A percentile compares a stretch with the other conserved stretches of the same genome.
phyloP scores from a whole-genome alignment of 2,888 invertebrate species.

The Himalopsyche kuldschensis region DNA sequence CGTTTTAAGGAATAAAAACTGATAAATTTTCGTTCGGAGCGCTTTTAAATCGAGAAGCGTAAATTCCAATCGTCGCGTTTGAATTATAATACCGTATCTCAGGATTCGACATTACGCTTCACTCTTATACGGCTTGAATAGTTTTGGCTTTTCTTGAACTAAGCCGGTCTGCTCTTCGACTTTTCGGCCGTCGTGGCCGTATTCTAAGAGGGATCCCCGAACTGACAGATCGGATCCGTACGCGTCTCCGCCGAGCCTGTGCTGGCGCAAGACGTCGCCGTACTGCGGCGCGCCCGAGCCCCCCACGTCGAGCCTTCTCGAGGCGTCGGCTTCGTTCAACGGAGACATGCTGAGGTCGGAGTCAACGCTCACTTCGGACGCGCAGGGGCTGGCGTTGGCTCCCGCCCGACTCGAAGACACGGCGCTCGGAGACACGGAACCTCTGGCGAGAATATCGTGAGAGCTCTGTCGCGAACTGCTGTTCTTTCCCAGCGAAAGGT shows the following conservation, averaged over 20 bases:
- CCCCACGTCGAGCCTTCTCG: conserved; percentile 43
- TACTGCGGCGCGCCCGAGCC: conserved; percentile 44
- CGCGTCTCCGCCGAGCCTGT: conserved; percentile 44
- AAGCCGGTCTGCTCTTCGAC: conserved; percentile 27
- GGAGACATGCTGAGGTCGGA: conserved; percentile 42
- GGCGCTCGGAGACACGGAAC: conserved; percentile 43
- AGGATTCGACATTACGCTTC: conserved; percentile 47
- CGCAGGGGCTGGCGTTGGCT: conserved; percentile 42
- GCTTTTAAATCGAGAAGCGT: background rate
- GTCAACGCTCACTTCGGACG: conserved; percentile 42
- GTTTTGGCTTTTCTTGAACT: conserved; percentile 59
- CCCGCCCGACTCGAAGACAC: conserved; percentile 42
- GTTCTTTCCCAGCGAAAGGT: conserved; percentile 5
- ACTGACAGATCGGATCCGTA: conserved; percentile 41
- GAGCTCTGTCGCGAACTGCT: background rate
- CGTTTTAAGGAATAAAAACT: too few species aligned
- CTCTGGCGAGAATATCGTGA: conserved; percentile 20
- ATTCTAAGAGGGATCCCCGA: conserved; percentile 37
- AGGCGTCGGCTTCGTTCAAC: conserved; percentile 30
- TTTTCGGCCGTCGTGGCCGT: conserved; percentile 40
- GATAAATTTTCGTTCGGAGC: too few species aligned
- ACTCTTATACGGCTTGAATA: conserved; percentile 77
- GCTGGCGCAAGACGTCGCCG: conserved; percentile 48
- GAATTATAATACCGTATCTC: background rate
- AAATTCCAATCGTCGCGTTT: background rate